Evolutionary conservation across 2,113 vertebrate species (phyloP), one percentile per base, ranked within the genome.

Genomic region (Ptilonorhynchus violaceus): DNA sequence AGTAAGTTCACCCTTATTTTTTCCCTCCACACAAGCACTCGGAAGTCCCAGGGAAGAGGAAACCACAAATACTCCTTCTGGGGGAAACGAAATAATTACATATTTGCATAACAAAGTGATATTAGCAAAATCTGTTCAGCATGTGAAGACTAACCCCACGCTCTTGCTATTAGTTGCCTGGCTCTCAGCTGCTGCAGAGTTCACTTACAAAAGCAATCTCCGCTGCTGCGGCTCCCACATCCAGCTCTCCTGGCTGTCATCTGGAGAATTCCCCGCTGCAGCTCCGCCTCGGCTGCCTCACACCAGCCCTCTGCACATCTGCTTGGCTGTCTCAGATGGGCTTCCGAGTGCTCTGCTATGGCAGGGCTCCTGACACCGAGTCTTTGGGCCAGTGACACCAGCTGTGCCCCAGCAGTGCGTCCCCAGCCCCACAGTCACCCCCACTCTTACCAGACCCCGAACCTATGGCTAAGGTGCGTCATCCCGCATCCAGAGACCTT

Each of bases 31-130:
- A 58, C 30, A 59, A 73, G 62, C 70, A 39, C 41, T 94, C 39
- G 3, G 82, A 96, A 95, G 83, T 92, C 63, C 58, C 0, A 4
- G 60, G 67, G 83, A 95, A 92, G 39, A 96, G 80, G 64, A 96
- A 97, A 91, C 88, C 83, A 63, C 91, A 95, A 86, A 74, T 60
- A 46, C 72, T 88, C 68, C 60, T 94, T 84, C 79, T 88, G 42
- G 63, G 80, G 91, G 79, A 95, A 95, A 86, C 83, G 20, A 84
- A 96, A 84, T 76, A 96, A 95, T 93, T 80, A 90, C 46, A 3
- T 66, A 90, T 96, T 97, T 96, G 86, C 95, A 96, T 81, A 96
- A 96, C 93, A 95, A 94, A 96, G 86, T 59, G 55, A 84, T 76
- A 93, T 35, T 79, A 86, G 50, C 55, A 55, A 85, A 92, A 94